phyloP scores from a whole-genome alignment of 2,888 invertebrate species.

The Ichneumoninae sp. region DNA sequence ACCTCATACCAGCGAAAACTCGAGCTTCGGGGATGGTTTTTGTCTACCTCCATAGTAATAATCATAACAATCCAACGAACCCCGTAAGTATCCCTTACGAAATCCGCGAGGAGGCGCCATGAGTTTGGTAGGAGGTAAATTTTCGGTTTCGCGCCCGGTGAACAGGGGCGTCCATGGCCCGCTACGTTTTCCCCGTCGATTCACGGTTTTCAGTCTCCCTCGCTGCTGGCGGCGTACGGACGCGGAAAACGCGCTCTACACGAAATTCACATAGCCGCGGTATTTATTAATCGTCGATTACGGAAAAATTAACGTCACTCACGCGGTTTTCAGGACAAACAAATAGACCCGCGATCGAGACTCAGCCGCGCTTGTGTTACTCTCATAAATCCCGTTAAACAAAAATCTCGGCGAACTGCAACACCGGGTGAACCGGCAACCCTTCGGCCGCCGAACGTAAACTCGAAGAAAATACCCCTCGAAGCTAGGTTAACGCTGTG shows the following conservation, averaged over 20 bases:
- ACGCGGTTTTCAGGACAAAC: conserved; percentile 39
- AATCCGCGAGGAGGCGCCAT: conserved; percentile 76
- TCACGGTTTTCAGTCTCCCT: conserved; percentile 77
- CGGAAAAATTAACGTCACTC: conserved; percentile 24
- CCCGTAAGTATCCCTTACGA: conserved; percentile 49
- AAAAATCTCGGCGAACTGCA: conserved; percentile 4
- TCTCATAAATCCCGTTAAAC: background rate
- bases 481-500: conserved; percentile 34
- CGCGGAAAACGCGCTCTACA: conserved; percentile 69
- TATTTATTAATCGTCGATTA: conserved; percentile 55
- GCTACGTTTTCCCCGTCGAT: conserved; percentile 64
- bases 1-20: background rate
- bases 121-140: conserved; percentile 67
- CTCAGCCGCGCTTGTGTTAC: conserved; percentile 19
- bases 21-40: conserved; percentile 21
- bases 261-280: conserved; percentile 48
- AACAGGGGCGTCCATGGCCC: conserved; percentile 71
- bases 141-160: conserved; percentile 73
- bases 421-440: conserved; percentile 27
- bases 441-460: conserved; percentile 12
- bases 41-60: conserved; percentile 14
- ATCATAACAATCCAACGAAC: conserved; percentile 42
- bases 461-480: conserved; percentile 11
- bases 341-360: conserved; percentile 16
- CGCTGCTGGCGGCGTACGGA: conserved; percentile 81